phyloP scores from a whole-genome alignment of 2,888 invertebrate species.

The Caenorhabditis panamensis region DNA sequence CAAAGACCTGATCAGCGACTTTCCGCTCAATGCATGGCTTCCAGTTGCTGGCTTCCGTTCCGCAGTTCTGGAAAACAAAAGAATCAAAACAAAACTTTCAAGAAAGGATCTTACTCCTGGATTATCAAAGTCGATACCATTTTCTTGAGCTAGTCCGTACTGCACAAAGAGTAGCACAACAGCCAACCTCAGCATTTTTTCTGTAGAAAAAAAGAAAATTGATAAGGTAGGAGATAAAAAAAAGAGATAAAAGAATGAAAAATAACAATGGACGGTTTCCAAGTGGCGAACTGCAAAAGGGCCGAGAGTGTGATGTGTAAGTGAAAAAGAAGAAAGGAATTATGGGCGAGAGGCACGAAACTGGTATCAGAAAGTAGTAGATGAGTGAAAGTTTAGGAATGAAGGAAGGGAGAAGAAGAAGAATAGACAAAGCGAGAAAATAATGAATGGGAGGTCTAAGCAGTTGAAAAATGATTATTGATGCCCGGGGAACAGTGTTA shows the following conservation, averaged over 20 bases:
- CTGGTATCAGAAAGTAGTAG: slow-evolving; percentile 46
- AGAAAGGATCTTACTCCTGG: slow-evolving; percentile 61
- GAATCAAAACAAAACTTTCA: background rate
- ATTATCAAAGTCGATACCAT: slow-evolving; percentile 63
- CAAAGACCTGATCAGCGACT: slow-evolving; percentile 80
- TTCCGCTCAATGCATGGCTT: slow-evolving; percentile 81
- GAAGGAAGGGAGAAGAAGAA: background rate
- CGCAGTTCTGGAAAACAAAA: slow-evolving; percentile 75
- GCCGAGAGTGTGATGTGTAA: slow-evolving; percentile 40
- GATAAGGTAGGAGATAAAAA: background rate
- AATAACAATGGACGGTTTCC: slow-evolving; percentile 25
- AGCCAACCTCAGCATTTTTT: slow-evolving; percentile 48
- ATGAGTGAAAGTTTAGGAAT: slow-evolving; percentile 52
- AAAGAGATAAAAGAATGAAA: background rate
- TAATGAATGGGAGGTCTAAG: background rate
- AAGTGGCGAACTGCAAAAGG: slow-evolving; percentile 52
- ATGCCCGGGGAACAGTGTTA: background rate
- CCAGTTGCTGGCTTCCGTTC: slow-evolving; percentile 77
- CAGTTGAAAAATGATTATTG: background rate
- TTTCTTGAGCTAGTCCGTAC: slow-evolving; percentile 49
- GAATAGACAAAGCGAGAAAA: slow-evolving; percentile 39
- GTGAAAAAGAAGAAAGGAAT: slow-evolving; percentile 31
- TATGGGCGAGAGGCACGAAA: slow-evolving; percentile 18
- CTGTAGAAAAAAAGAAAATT: background rate
- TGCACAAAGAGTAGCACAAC: slow-evolving; percentile 4